Evolutionary conservation across 2,888 invertebrate genomes (phyloP), one percentile per base, ranked within the genome.

Genomic region (Latheticus oryzae): DNA sequence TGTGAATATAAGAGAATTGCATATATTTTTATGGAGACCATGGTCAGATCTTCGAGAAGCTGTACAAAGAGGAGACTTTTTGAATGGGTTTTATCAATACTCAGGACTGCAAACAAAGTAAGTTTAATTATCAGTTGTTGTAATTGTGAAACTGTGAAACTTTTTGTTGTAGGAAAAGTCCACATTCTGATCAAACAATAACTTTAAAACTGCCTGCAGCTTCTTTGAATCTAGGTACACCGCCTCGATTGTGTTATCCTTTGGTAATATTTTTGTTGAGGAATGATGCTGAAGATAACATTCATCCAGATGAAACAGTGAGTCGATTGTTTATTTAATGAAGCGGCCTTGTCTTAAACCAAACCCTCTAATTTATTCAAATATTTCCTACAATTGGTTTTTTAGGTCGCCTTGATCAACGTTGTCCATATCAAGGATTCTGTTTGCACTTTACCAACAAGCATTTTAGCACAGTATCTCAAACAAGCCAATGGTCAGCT

Each of bases 351-450:
- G 21, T 19, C 4, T 19, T 19, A 19, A 19, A 19, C 3, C 3
- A 19, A 19, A 19, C 5, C 3, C 21, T n/a, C n/a, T n/a, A n/a
- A n/a, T n/a, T n/a, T n/a, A n/a, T n/a, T n/a, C n/a, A n/a, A 19
- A 5, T 19, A 5, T 19, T 5, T 5, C 21, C 3, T 19, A 19
- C 21, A 5, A 19, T 3, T 19, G 21, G n/a, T 19, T 7, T 38
- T 79, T 50, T 81, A 93, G 93, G 90, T 92, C 69, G 89, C 91
- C 59, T 79, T 92, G 67, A 87, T 93, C 66, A 91, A 87, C 70
- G 88, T 93, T 42, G 85, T 93, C 7, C 94, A 93, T 77, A 88
- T 94, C 61, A 86, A 88, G 72, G 93, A 93, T 79, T 85, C 87
- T 28, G 86, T 90, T 60, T 92, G 92, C 77, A 85, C 88, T 23